Evolutionary conservation across 2,113 vertebrate species (phyloP).

Genomic region (Vombatus ursinus): DNA sequence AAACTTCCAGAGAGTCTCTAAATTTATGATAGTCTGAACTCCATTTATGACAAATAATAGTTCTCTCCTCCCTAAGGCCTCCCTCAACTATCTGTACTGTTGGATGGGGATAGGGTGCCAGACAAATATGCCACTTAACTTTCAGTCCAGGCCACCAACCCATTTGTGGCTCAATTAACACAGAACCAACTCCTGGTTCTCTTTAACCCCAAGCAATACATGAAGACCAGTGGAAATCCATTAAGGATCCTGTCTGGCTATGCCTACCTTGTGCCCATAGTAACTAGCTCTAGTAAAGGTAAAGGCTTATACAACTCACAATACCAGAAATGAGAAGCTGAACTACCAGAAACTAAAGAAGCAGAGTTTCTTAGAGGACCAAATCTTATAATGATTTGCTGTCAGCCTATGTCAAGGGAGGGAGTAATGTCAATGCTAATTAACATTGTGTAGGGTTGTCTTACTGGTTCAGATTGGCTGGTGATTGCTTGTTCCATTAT

Average conservation of each 20-base stretch:
- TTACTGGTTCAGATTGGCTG: background rate
- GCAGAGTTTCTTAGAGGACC: background rate
- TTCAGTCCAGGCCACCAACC: background rate
- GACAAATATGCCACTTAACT: background rate
- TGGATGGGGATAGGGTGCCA: too few species aligned
- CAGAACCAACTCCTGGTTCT: background rate
- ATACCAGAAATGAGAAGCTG: background rate
- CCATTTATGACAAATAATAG: background rate
- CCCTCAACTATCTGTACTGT: background rate
- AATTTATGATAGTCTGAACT: background rate
- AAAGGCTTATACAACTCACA: background rate
- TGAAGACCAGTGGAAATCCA: background rate
- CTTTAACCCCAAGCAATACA: background rate
- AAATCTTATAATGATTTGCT: background rate
- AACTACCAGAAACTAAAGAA: background rate
- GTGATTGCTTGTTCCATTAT: background rate
- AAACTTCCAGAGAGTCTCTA: background rate
- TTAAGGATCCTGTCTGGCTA: background rate
- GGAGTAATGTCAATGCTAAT: background rate
- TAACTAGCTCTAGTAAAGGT: background rate
- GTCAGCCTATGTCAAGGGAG: background rate
- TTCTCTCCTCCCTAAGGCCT: background rate
- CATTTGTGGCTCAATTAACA: background rate
- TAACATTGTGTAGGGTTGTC: background rate
- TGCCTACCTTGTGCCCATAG: background rate